Percentiles rank a stretch among this genome's conserved stretches.
phyloP scores from a whole-genome alignment of 2,113 vertebrate genomes.

The Hylia prasina region DNA sequence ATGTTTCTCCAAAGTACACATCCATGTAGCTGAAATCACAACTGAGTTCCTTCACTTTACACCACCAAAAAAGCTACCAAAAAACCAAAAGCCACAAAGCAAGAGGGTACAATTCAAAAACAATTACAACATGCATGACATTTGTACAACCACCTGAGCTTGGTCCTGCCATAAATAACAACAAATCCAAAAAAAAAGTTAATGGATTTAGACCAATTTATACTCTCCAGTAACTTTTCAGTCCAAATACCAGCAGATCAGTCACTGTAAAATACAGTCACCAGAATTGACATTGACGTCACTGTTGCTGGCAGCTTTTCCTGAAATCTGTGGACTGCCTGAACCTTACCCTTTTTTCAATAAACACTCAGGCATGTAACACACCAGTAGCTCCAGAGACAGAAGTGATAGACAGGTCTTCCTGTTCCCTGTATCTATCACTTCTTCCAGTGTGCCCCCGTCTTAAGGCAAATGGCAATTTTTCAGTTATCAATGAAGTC shows the following conservation, averaged over 20 bases:
- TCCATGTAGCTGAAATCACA: neutral
- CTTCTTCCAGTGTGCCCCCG: neutral
- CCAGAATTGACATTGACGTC: neutral
- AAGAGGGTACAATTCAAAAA: neutral
- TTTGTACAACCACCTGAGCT: neutral
- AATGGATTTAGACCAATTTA: neutral
- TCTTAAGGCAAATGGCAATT: neutral
- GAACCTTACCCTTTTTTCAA: neutral
- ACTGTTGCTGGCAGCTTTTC: neutral
- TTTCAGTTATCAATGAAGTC: neutral
- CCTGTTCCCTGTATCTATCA: neutral
- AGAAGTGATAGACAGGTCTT: neutral
- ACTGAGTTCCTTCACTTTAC: neutral
- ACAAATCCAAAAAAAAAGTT: neutral
- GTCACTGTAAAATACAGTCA: neutral
- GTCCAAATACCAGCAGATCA: constrained; percentile 1
- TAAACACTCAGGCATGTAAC: neutral
- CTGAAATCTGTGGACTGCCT: neutral
- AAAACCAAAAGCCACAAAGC: neutral
- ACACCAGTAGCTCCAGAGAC: neutral
- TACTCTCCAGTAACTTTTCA: neutral
- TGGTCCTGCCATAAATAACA: neutral
- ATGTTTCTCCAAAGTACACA: neutral
- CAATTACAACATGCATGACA: neutral
- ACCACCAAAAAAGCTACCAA: neutral